Evolutionary conservation across 2,113 vertebrate genomes (phyloP), one percentile per base, ranked within the genome.

Genomic region (Nycticebus coucang): DNA sequence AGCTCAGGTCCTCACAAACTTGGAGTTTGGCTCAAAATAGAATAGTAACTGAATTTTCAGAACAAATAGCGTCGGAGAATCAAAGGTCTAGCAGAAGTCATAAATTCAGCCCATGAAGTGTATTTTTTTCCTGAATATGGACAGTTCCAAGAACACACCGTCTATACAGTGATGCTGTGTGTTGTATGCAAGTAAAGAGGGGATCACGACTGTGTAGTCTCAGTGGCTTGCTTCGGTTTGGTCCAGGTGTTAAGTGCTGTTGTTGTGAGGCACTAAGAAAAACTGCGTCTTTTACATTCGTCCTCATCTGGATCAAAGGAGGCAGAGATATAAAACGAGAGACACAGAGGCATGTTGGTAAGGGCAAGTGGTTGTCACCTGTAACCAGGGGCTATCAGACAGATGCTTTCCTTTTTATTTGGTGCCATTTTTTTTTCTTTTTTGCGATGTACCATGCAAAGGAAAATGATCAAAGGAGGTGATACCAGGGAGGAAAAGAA

Each of bases 391-490:
- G 35, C 90, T n/a, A 28, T 85, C 50, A 45, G 53, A 80, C 14
- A 33, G 45, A 83, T 74, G 83, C 71, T 96, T 84, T 90, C 64
- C 57, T 87, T 89, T 93, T 84, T 72, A 68, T 93, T 93, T 87
- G 68, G n/a, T 88, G 74, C 24, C 33, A 1, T 57, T 82, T 66
- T 89, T 55, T 78, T 88, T 75, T n/a, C n/a, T 53, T 71, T 68
- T 64, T 22, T 1, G 57, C 53, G 78, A 79, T 15, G 15, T 74
- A 18, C 30, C 60, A 33, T 77, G 33, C 95, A 74, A 69, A 91
- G 82, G 83, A 91, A 95, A 95, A 94, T 93, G 17, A 96, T 93
- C 82, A 92, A 95, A 97, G 87, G 86, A 96, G 82, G 28, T 93
- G 28, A 88, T 97, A 89, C 75, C 21, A 64, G 71, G 60, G 28